These are phyloP conservation scores for Tenthredo livida DNA, from an alignment of 2,888 invertebrate species.

Conservation along the genomic window DNA sequence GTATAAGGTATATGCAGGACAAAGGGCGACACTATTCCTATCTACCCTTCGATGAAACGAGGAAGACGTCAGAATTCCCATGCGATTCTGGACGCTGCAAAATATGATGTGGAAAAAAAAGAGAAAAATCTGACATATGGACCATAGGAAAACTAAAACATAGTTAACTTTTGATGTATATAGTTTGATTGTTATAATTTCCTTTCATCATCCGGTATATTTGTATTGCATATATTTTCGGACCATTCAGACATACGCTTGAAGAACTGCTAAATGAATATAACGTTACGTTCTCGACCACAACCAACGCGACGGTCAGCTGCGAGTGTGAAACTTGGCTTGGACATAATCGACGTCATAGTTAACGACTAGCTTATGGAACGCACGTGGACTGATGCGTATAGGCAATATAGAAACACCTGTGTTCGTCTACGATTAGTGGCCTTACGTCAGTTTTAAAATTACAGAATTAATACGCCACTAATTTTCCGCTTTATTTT, in stretches of 20 bases:
- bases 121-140: neutral
- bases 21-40: conserved; percentile 9
- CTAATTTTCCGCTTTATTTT: neutral
- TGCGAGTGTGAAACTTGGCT: conserved; percentile 13
- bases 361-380: conserved; percentile 15
- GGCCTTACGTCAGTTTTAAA: neutral
- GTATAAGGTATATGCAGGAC: neutral
- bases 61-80: neutral
- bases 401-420: neutral
- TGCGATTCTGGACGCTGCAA: neutral
- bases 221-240: neutral
- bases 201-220: neutral
- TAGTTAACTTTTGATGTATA: neutral
- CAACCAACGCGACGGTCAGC: neutral
- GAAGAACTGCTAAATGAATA: neutral
- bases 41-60: neutral
- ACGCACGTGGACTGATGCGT: conserved; percentile 8
- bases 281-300: neutral
- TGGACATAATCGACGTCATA: conserved; percentile 5
- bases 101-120: neutral
- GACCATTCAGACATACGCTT: neutral
- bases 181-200: neutral
- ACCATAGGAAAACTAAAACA: neutral
- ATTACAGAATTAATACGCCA: neutral
- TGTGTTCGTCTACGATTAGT: neutral